Percentiles rank a stretch among this genome's conserved stretches.
These are phyloP conservation scores for Rhopalosiphum padi DNA, from an alignment of 1,140 invertebrate species.

Conservation along the genomic window DNA sequence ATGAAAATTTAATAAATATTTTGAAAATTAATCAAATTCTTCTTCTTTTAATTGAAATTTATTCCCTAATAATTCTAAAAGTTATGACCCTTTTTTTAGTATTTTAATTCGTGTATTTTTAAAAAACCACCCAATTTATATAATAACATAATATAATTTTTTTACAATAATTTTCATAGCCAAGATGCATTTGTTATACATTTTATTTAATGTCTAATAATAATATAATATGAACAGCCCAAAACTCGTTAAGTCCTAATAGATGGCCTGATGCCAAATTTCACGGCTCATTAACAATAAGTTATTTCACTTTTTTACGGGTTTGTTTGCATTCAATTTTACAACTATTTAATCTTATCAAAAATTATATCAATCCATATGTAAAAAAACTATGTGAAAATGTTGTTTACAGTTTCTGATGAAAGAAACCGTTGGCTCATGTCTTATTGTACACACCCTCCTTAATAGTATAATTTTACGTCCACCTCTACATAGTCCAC, in stretches of 20 bases:
- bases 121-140: neutral
- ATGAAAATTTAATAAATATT: neutral
- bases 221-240: conserved; percentile 15
- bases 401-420: neutral
- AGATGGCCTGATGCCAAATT: conserved; percentile 37
- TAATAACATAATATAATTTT: neutral
- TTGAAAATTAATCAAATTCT: neutral
- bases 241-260: conserved; percentile 20
- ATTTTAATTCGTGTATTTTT: neutral
- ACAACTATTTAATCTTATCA: neutral
- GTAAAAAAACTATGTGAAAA: neutral
- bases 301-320: neutral
- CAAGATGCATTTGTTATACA: conserved; percentile 6
- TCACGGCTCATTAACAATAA: conserved; percentile 48
- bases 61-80: neutral
- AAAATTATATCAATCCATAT: neutral
- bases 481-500: neutral
- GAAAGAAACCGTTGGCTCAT: neutral
- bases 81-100: neutral
- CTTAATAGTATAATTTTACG: neutral
- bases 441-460: neutral
- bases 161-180: neutral
- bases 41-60: neutral
- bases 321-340: neutral
- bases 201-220: conserved; percentile 53